phyloP scores from a whole-genome alignment of 2,888 invertebrate species.

The Coremacera marginata region DNA sequence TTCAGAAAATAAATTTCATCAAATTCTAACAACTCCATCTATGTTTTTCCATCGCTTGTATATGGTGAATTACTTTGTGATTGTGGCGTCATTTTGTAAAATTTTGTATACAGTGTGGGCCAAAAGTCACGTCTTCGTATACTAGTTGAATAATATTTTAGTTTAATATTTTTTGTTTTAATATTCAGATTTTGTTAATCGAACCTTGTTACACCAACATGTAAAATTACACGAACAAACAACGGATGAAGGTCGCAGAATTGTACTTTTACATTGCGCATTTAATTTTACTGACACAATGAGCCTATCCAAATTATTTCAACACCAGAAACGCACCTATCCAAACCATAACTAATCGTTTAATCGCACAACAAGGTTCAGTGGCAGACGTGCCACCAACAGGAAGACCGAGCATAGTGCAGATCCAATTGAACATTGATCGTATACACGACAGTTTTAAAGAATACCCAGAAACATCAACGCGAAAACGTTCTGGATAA shows the following conservation, averaged over 20 bases:
- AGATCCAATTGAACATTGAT: slow-evolving; percentile 29
- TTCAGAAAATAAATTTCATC: too few relatives aligned
- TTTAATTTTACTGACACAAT: slow-evolving; percentile 29
- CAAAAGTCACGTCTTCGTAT: too few relatives aligned
- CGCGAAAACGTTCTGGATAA: slow-evolving; percentile 10
- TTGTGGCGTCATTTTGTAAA: too few relatives aligned
- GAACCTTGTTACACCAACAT: too few relatives aligned
- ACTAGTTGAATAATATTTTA: too few relatives aligned
- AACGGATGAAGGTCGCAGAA: not conserved
- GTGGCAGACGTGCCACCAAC: slow-evolving; percentile 33
- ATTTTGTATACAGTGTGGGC: too few relatives aligned
- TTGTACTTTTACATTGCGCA: slow-evolving; percentile 19
- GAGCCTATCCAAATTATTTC: slow-evolving; percentile 29
- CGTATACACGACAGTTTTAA: slow-evolving; percentile 19
- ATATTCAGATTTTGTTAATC: too few relatives aligned
- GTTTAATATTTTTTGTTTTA: too few relatives aligned
- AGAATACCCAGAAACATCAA: slow-evolving; percentile 20
- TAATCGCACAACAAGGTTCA: slow-evolving; percentile 33
- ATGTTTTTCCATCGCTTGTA: too few relatives aligned
- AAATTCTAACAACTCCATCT: too few relatives aligned
- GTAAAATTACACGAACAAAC: not conserved
- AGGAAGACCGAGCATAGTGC: slow-evolving; percentile 37
- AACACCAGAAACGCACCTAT: slow-evolving; percentile 21
- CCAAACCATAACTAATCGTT: slow-evolving; percentile 27
- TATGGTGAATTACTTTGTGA: too few relatives aligned